Base-by-base conservation (phyloP, 2,113 vertebrate genomes). In the Apodemus speciosus region DNA sequence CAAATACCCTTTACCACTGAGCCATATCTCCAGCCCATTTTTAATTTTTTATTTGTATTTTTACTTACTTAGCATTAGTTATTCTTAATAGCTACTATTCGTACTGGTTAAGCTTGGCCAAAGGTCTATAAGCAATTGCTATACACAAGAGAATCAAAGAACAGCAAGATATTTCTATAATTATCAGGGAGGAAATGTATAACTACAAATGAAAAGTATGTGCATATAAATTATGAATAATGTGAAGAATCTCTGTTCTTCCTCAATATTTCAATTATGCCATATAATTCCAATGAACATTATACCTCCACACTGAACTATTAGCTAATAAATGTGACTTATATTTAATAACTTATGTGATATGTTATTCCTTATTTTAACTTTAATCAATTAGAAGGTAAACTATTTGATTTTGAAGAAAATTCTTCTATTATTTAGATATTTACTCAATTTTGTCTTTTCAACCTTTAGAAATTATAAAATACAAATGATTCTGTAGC, bases 331-430 rank as follows among this genome's bases (percentile, higher is more conserved):
- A 30, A 84, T 81, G 43, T 46, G 43, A 46, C 43, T 46, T 46
- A 46, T 46, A 46, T 46, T 46, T 46, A 46, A 46, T 46, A 46
- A 46, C 43, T 85, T 3, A 21, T 69, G 66, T 32, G 58, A 88
- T 72, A 30, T 58, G 7, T 88, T 85, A 85, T 72, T 92, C 1
- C 46, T 83, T 3, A 88, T 89, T 89, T 90, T 75, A 83, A 92
- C 23, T 86, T 86, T 43, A 88, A 93, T 2, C 53, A 94, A 73
- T 73, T 83, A 73, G 49, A 91, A 77, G 4, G 38, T 69, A 62
- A 86, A 85, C 0, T 75, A 58, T 92, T 93, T 92, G 0, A 71
- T 91, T 91, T 89, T 43, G 46, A 92, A 84, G 77, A 64, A 89
- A 73, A 69, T 21, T 27, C 51, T 93, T 92, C 91, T 77, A 60